A percentile compares a stretch with the other conserved stretches of the same genome.
Evolutionary conservation across 1,140 invertebrate genomes (phyloP).

Genomic region (Nasonia longicornis): DNA sequence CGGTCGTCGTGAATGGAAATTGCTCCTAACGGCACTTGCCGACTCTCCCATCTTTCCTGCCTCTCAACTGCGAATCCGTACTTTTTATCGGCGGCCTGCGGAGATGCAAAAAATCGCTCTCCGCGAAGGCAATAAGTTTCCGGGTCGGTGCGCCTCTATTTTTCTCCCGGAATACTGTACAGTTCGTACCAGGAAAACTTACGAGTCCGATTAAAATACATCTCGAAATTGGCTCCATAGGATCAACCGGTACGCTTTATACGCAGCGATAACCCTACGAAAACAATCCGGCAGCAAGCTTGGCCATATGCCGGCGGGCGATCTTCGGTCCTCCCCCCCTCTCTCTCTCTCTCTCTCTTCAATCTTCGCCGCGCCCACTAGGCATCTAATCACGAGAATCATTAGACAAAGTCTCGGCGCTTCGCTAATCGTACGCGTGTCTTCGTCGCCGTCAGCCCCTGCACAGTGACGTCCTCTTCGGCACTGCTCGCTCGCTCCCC

Average conservation of each 20-base stretch:
- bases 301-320: too few relatives aligned
- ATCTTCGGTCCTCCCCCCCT: background rate
- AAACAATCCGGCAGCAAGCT: background rate
- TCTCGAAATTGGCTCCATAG: too few relatives aligned
- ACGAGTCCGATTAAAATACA: too few relatives aligned
- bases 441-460: background rate
- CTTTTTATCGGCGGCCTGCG: background rate
- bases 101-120: background rate
- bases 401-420: background rate
- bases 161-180: too few relatives aligned
- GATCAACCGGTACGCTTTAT: background rate
- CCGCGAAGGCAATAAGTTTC: background rate
- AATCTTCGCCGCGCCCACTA: background rate
- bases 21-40: slow-evolving; percentile 48
- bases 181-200: too few relatives aligned
- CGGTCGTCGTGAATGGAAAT: slow-evolving; percentile 20
- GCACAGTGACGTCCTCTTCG: background rate
- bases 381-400: slow-evolving; percentile 14
- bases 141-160: too few relatives aligned
- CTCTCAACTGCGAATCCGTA: background rate
- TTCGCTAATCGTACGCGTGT: background rate
- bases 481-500: background rate
- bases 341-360: too few relatives aligned
- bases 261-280: background rate
- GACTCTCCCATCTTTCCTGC: slow-evolving; percentile 33